Conservation (phyloP, 1,140 invertebrate species). For the Eupeodes corollae region DNA sequence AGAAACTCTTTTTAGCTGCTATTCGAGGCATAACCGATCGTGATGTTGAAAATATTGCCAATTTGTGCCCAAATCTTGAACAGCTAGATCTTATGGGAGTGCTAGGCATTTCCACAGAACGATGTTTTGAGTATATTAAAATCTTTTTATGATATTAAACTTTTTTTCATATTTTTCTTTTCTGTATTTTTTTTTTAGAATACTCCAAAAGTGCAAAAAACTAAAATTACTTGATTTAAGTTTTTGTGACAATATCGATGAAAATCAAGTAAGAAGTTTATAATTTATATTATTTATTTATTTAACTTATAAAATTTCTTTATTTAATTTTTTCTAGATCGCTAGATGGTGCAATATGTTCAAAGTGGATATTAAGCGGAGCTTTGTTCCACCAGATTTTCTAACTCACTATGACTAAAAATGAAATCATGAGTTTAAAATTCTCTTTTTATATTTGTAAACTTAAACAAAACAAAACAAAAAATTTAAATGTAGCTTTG, state of each 20-base stretch:
- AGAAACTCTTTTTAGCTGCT: conserved; percentile 66
- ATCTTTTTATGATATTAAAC: conserved; percentile 4
- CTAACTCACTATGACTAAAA: no score
- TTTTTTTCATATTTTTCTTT: conserved; percentile 6
- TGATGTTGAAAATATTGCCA: conserved; percentile 58
- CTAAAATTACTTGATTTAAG: conserved; percentile 71
- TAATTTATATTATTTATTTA: neutral
- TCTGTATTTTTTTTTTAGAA: conserved; percentile 38
- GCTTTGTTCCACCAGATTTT: conserved; percentile 11
- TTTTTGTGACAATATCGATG: conserved; percentile 69
- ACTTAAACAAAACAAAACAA: no score
- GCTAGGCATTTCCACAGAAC: conserved; percentile 56
- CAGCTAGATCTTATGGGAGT: conserved; percentile 77
- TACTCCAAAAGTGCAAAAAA: conserved; percentile 51
- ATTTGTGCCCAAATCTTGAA: conserved; percentile 50
- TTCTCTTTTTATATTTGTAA: no score
- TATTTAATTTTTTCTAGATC: conserved; percentile 15
- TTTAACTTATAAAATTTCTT: conserved; percentile 1
- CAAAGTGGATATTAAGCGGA: conserved; percentile 31
- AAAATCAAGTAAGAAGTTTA: conserved; percentile 46
- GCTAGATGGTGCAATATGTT: conserved; percentile 27
- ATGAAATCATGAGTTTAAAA: no score
- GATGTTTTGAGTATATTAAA: conserved; percentile 49
- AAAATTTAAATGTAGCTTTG: no score
- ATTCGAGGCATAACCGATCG: conserved; percentile 64